Percentiles rank a stretch among this genome's conserved stretches.
Conservation (phyloP, 2,797 vertebrate genomes). For the Coluber constrictor region DNA sequence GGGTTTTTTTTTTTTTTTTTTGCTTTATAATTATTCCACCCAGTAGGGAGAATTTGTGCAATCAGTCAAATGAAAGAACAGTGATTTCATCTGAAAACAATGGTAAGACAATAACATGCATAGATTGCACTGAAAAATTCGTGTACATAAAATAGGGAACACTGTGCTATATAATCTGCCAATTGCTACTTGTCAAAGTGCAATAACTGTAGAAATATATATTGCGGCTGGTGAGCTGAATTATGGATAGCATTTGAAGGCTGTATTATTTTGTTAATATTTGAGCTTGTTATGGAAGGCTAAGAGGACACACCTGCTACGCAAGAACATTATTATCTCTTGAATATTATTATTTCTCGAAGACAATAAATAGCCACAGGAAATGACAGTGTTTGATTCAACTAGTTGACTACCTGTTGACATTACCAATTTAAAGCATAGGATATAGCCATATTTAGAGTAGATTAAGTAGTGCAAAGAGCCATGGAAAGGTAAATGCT, state of each 20-base stretch:
- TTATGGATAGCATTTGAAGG: slow-evolving; percentile 1
- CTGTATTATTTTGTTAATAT: not conserved
- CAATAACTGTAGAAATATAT: slow-evolving; percentile 1
- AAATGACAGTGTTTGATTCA: not conserved
- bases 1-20: not conserved
- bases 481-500: no score
- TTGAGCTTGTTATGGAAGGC: not conserved
- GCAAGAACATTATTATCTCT: not conserved
- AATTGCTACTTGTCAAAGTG: slow-evolving; percentile 56
- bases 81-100: slow-evolving; percentile 44
- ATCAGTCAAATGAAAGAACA: slow-evolving; percentile 18
- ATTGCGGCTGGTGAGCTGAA: not conserved
- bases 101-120: slow-evolving; percentile 28
- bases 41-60: not conserved
- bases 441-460: not conserved
- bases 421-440: not conserved
- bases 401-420: not conserved
- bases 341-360: not conserved
- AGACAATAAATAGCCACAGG: not conserved
- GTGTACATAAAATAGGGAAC: slow-evolving; percentile 44
- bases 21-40: slow-evolving; percentile 41
- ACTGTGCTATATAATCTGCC: slow-evolving; percentile 44
- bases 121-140: slow-evolving; percentile 42
- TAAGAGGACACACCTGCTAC: not conserved
- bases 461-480: not conserved